Base-by-base conservation (phyloP, 2,113 vertebrate species). In the Mastomys coucha region DNA sequence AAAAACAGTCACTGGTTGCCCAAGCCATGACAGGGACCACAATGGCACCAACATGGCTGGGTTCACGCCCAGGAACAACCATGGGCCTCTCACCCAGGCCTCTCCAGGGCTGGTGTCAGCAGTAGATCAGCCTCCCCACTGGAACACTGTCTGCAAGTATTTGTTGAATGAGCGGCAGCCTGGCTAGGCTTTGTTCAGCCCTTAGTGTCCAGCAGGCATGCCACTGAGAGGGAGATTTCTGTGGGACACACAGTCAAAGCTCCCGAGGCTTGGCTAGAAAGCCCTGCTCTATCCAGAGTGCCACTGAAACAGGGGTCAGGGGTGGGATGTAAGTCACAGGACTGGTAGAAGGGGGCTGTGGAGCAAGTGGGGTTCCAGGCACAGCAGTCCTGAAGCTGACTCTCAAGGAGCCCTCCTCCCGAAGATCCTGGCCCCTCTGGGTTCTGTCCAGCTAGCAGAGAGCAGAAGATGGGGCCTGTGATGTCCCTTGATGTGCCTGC, bases 61-160 rank as follows among this genome's bases (percentile, higher is more conserved):
- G 6, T 49, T 89, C 5, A 5, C 28, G 31, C n/a, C 94, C 49
- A 0, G 81, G 53, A 86, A 92, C 89, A 56, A 90, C 75, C 77
- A 60, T 36, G 45, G 92, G 80, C 88, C 77, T 92, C 84, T 86
- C 94, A 67, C 56, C 33, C 39, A 19, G 58, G 88, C n/a, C 26
- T 91, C 86, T 89, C 53, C 42, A 67, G 70, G 76, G 39, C 67
- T 95, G 91, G 85, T 88, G 56, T 94, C 92, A 28, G 16, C 45
- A 84, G 60, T 14, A 17, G 72, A 85, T 95, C 56, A 94, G 72
- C 78, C 73, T 93, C 77, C 90, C 88, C 91, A 75, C 8, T 20
- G 88, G 92, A 93, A 96, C 95, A 76, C 80, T 69, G 81, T 78
- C 94, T 17, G 28, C 80, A 80, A 92, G 94, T 89, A 91, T 92